Base-by-base conservation (phyloP, 2,888 invertebrate genomes). In the Diadromus collaris region DNA sequence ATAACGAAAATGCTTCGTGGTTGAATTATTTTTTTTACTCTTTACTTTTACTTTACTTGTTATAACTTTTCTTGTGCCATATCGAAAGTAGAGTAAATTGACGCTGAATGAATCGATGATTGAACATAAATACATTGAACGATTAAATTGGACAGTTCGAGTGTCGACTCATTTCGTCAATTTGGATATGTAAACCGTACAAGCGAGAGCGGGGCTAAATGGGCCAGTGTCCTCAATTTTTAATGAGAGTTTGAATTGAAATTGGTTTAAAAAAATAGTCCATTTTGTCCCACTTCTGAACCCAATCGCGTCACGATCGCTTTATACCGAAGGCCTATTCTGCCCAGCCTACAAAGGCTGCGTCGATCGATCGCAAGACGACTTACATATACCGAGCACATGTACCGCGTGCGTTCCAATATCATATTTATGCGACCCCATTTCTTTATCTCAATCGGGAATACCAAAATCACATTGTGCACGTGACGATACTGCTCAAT, bases 351-450 rank as follows among this genome's bases (percentile, higher is more conserved):
- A 44, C 44, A 46, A n/a, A 38, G 41, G 6, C 46, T 21, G 24
- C n/a, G n/a, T 34, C 29, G 41, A 79, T 79, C 79, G 76, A 79
- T 79, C 32, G 46, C 24, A 19, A 21, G 27, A 56, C 46, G 48
- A 64, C 61, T 56, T 21, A 34, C 24, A 64, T 48, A 64, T 48
- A 64, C 71, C 19, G 44, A 13, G 29, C 32, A 13, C 61, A 72
- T 24, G 76, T 68, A 32, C n/a, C 64, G 19, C 73, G 71, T 61
- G 32, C 51, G 54, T 48, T 48, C 67, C 63, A 41, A 67, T 68
- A 32, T 71, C 10, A 79, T 68, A 76, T 71, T 79, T 63, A 58
- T 72, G 63, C 61, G 78, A 71, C 75, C 76, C 68, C 44, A 56
- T 71, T 79, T 64, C 32, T 21, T 58, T 10, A 27, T 68, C 48